Evolutionary conservation across 1,140 invertebrate genomes (phyloP).

Genomic region (Myzus persicae): DNA sequence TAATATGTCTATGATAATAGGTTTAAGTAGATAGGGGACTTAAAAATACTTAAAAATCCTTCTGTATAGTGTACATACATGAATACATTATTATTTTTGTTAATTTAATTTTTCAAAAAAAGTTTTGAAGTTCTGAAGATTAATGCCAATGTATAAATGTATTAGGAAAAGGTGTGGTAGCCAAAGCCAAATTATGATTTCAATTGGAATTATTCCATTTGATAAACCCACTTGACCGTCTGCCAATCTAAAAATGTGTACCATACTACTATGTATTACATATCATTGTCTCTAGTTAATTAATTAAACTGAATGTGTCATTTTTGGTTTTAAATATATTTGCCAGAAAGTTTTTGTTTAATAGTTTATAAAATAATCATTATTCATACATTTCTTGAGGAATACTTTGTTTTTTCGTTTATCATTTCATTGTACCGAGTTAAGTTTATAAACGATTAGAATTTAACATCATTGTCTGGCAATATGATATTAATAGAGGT

Average conservation of each 20-base stretch:
- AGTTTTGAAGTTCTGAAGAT: not conserved
- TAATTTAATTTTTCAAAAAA: not conserved
- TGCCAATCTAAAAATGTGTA: slow-evolving; percentile 35
- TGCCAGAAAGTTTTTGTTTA: not conserved
- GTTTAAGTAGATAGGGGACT: too few species aligned
- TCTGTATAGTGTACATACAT: too few species aligned
- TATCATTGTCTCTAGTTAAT: not conserved
- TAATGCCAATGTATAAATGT: not conserved
- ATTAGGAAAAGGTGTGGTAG: not conserved
- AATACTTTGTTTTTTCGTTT: not conserved
- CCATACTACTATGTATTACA: not conserved
- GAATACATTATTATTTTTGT: not conserved
- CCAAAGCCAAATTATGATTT: slow-evolving; percentile 4
- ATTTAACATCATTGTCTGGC: not conserved
- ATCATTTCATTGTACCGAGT: not conserved
- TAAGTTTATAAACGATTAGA: not conserved
- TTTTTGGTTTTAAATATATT: not conserved
- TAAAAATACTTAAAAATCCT: too few species aligned
- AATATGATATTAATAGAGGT: not conserved
- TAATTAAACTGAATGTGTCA: not conserved
- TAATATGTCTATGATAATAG: too few species aligned
- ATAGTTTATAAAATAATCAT: not conserved
- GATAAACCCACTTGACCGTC: not conserved
- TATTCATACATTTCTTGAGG: not conserved
- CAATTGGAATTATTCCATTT: not conserved